phyloP scores from a whole-genome alignment of 1,140 invertebrate genomes.

The Leptinotarsa defecta region DNA sequence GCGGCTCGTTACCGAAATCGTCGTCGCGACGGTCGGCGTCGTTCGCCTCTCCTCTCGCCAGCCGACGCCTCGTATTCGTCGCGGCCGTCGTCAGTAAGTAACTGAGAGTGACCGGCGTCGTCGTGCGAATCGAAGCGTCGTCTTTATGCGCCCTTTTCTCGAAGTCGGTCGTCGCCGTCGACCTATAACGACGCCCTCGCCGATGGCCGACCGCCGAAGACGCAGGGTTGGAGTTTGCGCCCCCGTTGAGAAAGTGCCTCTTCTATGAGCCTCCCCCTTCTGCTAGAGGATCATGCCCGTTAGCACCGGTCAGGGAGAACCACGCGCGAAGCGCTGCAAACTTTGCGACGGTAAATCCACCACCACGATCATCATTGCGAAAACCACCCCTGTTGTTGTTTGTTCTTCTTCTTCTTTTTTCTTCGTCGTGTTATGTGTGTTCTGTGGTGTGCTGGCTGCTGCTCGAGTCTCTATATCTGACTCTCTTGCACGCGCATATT shows the following conservation, averaged over 20 bases:
- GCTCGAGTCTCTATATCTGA: background rate
- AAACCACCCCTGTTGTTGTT: too few relatives aligned
- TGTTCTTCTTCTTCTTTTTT: too few relatives aligned
- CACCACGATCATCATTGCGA: background rate
- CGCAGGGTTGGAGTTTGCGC: slow-evolving; percentile 16
- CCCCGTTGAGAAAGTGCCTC: slow-evolving; percentile 28
- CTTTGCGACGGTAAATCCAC: slow-evolving; percentile 55
- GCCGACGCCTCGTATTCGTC: slow-evolving; percentile 26
- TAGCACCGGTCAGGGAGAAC: slow-evolving; percentile 55
- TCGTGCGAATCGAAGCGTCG: background rate
- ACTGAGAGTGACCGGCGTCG: slow-evolving; percentile 24
- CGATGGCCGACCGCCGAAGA: background rate
- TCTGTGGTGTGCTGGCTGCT: background rate
- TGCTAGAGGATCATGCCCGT: slow-evolving; percentile 50
- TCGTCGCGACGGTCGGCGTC: slow-evolving; percentile 27
- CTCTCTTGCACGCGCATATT: too few relatives aligned
- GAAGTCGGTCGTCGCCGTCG: too few relatives aligned
- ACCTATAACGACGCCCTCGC: background rate
- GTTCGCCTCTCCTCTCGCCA: slow-evolving; percentile 34
- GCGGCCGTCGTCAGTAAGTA: slow-evolving; percentile 37
- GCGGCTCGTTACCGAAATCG: background rate
- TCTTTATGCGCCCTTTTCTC: slow-evolving; percentile 15
- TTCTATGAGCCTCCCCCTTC: slow-evolving; percentile 24
- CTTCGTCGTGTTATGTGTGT: too few relatives aligned
- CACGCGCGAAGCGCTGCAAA: slow-evolving; percentile 57